Base-by-base conservation (phyloP, 2,113 vertebrate species). In the Propithecus coquereli region DNA sequence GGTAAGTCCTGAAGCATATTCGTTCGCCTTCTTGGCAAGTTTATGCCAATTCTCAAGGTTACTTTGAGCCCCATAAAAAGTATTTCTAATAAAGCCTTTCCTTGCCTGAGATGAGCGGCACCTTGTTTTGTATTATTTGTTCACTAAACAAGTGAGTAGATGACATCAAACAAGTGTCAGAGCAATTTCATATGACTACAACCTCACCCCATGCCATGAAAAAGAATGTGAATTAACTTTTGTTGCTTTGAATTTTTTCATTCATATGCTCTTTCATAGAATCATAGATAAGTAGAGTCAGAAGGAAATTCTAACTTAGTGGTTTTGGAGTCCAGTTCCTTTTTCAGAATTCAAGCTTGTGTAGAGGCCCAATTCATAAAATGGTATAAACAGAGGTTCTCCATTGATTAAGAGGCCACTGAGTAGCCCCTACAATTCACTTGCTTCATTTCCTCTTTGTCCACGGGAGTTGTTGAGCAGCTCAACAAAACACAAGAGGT, bases 1-100 rank as follows among this genome's bases (percentile, higher is more conserved):
- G 61, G 27, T 90, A 93, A 79, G 37, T 1, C 87, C 97, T 96
- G 57, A 95, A 94, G 59, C 97, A 40, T n/a, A 89, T 2, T 52
- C 52, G 7, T 87, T 96, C 94, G 7, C 52, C 37, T 23, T 27
- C 90, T 93, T 57, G 52, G 6, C 23, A 93, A 92, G 34, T 84
- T 63, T 96, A 43, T 83, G 47, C 57, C 52, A 27, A 2, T 95
- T 98, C 85, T 97, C 59, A 91, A 91, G 32, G 45, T 96, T 94
- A 27, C 11, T 96, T 96, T 90, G 45, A 11, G 61, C 22, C 80
- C 30, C 68, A 91, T n/a, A 22, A n/a, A 87, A 47, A 25, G n/a
- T 52, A 23, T 87, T 97, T 96, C 74, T 87, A 40, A n/a, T 66
- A 87, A 91, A 54, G 14, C 57, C 20, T 47, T 71, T 95, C 87